Percentiles rank a stretch among this genome's conserved stretches.
Evolutionary conservation across 2,113 vertebrate genomes (phyloP).

Genomic region (Osmerus eperlanus): DNA sequence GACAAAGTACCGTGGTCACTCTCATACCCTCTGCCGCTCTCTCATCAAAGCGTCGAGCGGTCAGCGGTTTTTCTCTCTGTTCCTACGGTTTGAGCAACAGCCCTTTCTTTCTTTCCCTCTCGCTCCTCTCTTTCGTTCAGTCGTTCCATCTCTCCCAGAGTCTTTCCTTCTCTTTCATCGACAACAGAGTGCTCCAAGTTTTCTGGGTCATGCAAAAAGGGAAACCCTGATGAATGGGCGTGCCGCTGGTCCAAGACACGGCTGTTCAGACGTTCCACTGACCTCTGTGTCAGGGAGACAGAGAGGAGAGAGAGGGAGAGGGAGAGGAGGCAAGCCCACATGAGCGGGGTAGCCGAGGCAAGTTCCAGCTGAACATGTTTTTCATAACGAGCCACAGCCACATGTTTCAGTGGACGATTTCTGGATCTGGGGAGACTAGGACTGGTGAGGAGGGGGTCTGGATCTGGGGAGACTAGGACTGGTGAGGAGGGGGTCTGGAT

Average conservation of each 20-base stretch:
- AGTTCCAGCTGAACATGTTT: conserved; percentile 40
- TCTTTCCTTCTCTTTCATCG: conserved; percentile 22
- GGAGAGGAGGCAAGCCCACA: conserved; percentile 4
- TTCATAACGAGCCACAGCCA: conserved; percentile 34
- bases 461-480: not conserved
- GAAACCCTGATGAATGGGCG: conserved; percentile 42
- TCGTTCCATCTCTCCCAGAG: not conserved
- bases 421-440: not conserved
- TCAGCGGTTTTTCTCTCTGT: conserved; percentile 50
- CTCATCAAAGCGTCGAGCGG: conserved; percentile 48
- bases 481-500: conserved; percentile 2
- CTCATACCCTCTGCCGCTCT: conserved; percentile 5
- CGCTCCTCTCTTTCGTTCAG: conserved; percentile 26
- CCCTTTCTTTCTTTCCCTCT: conserved; percentile 32
- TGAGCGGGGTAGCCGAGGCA: conserved; percentile 47
- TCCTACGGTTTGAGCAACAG: conserved; percentile 46
- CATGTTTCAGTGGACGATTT: conserved; percentile 36
- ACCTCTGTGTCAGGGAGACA: conserved; percentile 30
- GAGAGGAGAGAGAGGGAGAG: not conserved
- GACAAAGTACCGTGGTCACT: conserved; percentile 29
- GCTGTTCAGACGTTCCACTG: conserved; percentile 12
- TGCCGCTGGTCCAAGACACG: conserved; percentile 25
- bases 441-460: not conserved
- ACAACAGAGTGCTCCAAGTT: conserved; percentile 30
- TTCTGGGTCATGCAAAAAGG: conserved; percentile 48